Evolutionary conservation across 2,113 vertebrate species (phyloP), one percentile per base, ranked within the genome.

Genomic region (Columba janthina): DNA sequence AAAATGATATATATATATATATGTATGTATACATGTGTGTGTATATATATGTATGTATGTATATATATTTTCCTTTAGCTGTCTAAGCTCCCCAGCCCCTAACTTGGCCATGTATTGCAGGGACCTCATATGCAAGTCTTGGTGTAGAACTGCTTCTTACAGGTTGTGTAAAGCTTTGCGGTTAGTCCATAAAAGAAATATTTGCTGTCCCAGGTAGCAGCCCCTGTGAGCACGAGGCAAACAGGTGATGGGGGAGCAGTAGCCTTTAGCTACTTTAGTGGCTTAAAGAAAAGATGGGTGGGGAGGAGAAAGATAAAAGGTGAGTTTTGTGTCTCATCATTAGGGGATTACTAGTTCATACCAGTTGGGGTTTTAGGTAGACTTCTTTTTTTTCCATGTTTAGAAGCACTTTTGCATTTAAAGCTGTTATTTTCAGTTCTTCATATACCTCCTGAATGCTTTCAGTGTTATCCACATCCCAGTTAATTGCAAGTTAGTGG

Each of bases 321-420:
- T 34, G 14, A 69, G 8, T 0, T 0, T 19, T 54, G 29, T 69
- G 48, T 44, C 24, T 24, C 1, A 0, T 53, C 44, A 12, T 44
- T 65, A 85, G 36, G 24, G 20, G 9, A 12, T 67, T 76, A 60
- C 19, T n/a, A 51, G 17, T 51, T 87, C 22, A 25, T 34, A 32
- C 12, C 1, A 1, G 19, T 69, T 80, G 67, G n/a, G 38, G 12
- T 38, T 56, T 54, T 31, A 82, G 60, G 42, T 22, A 77, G 66
- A 24, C 2, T 5, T 44, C 31, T 67, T 50, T 65, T 73, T 38
- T 38, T 38, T 38, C 10, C 6, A 4, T 38, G 4, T 36, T 85
- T 62, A 25, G 24, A 64, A 57, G 22, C 17, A 26, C 3, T 88
- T 64, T 28, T 73, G 15, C 12, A 46, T 58, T 67, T 57, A 61